These are phyloP conservation scores for Misgurnus mizolepis DNA, from an alignment of 2,113 vertebrate species.

Conservation along the genomic window DNA sequence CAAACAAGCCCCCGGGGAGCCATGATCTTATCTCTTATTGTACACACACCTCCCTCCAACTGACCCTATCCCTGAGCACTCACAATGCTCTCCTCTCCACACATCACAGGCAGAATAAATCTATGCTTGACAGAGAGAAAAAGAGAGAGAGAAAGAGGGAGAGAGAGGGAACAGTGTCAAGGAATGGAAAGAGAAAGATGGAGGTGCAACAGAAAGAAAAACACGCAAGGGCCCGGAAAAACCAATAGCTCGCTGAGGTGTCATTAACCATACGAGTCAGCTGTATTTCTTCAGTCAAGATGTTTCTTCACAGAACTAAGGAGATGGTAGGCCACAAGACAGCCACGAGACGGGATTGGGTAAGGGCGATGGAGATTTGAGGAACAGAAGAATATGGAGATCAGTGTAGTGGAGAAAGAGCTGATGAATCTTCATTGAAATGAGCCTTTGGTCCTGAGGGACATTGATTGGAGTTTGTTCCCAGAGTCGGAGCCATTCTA, in stretches of 20 bases:
- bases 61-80: conserved; percentile 80
- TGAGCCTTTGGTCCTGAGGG: conserved; percentile 15
- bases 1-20: conserved; percentile 87
- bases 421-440: conserved; percentile 41
- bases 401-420: conserved; percentile 23
- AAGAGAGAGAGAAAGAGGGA: conserved; percentile 51
- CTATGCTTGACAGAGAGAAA: conserved; percentile 82
- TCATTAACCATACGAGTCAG: conserved; percentile 73
- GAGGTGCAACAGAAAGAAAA: conserved; percentile 51
- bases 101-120: conserved; percentile 91
- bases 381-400: conserved; percentile 33
- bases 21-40: conserved; percentile 90
- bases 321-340: background rate
- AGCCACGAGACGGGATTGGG: background rate
- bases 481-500: conserved; percentile 30
- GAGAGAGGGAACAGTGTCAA: conserved; percentile 44
- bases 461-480: conserved; percentile 36
- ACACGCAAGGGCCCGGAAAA: conserved; percentile 69
- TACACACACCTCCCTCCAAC: conserved; percentile 81
- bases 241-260: conserved; percentile 75
- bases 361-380: background rate
- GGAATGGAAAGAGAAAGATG: conserved; percentile 31
- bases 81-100: conserved; percentile 75
- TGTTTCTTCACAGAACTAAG: background rate
- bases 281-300: conserved; percentile 40